Base-by-base conservation (phyloP, 2,113 vertebrate genomes). In the Caretta caretta region DNA sequence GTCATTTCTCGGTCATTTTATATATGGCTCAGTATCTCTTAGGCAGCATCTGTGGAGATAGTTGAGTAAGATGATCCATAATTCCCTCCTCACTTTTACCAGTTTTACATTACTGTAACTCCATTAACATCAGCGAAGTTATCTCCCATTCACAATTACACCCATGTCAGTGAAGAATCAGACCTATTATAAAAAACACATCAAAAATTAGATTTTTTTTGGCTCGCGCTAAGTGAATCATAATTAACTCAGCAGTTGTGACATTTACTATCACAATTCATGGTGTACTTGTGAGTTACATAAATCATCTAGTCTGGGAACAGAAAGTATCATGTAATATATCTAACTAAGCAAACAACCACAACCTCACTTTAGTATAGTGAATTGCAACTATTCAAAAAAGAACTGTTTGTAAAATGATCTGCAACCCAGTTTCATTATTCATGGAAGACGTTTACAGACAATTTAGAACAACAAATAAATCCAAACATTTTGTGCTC, bases 381-480 rank as follows among this genome's bases (percentile, higher is more conserved):
- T 4, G 91, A 93, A 93, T 96, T 96, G 83, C 86, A 56, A 0
- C 91, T 89, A 81, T 16, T 91, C 95, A 93, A 90, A 92, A 84
- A n/a, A 57, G 83, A 91, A 91, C 92, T 87, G 88, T 87, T 89
- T 80, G 91, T 89, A 94, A 97, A 62, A 94, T 92, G 83, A 96
- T 90, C 93, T 87, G 80, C 76, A 3, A 88, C 88, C 89, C 92
- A 48, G 86, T 96, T 94, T 96, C 88, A 80, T 97, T 96, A 96
- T 92, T 95, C 94, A 81, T 65, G 91, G 88, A 46, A 91, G 88
- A 86, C 94, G 95, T 93, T 91, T 90, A 94, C 91, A 96, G 89
- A 91, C 65, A 12, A 62, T 94, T 87, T 88, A 31, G 29, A 92
- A 89, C 93, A 91, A 92, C 92, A 96, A 94, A 96, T 93, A 89